Conservation (phyloP, 2,888 invertebrate species). For the Ectropis crepuscularia region DNA sequence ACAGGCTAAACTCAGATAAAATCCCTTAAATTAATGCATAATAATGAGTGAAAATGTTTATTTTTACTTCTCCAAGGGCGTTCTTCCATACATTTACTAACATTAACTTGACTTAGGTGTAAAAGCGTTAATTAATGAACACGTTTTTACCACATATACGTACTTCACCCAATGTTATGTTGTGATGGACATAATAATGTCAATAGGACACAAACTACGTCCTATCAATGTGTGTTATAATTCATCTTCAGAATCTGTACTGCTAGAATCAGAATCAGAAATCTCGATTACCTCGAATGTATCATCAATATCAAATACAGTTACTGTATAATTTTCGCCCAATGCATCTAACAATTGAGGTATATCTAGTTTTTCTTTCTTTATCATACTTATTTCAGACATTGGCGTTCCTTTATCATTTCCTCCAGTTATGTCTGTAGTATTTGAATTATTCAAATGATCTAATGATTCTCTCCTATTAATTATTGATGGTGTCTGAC, state of each 20-base stretch:
- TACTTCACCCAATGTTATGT: too few relatives aligned
- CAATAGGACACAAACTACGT: too few relatives aligned
- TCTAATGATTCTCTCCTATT: background rate
- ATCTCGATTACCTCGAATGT: conserved; percentile 67
- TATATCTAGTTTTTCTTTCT: conserved; percentile 45
- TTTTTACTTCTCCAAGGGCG: too few relatives aligned
- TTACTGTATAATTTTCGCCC: conserved; percentile 53
- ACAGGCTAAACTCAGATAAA: too few relatives aligned
- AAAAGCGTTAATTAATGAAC: too few relatives aligned
- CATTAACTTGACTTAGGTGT: background rate
- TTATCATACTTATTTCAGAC: conserved; percentile 33
- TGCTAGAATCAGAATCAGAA: conserved; percentile 44
- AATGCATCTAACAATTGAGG: conserved; percentile 49
- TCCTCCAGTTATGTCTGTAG: background rate
- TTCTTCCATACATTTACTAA: background rate
- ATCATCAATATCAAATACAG: conserved; percentile 61
- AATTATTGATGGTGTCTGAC: background rate
- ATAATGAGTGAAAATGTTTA: too few relatives aligned
- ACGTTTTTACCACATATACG: too few relatives aligned
- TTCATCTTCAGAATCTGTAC: conserved; percentile 61
- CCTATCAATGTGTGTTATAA: background rate
- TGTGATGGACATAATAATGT: too few relatives aligned
- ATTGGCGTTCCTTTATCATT: conserved; percentile 7
- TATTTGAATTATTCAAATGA: background rate
- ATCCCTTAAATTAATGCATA: too few relatives aligned